Percentiles rank a stretch among this genome's conserved stretches.
phyloP scores from a whole-genome alignment of 1,140 invertebrate species.

The Drosophila elegans region DNA sequence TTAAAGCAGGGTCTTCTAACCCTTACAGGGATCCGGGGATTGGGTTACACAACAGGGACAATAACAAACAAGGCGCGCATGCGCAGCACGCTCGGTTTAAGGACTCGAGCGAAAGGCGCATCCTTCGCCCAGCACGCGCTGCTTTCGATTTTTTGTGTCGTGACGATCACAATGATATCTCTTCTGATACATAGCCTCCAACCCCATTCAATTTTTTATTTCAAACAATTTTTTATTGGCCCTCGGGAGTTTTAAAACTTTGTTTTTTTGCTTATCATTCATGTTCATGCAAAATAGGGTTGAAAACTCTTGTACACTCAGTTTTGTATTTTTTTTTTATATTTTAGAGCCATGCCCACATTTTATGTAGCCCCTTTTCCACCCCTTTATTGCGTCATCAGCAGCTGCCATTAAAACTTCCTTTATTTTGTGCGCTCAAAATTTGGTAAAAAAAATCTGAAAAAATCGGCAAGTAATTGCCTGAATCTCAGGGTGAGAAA shows the following conservation, averaged over 20 bases:
- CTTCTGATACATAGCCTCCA: constrained; percentile 22
- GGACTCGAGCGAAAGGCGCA: constrained; percentile 30
- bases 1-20: constrained; percentile 39
- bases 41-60: constrained; percentile 71
- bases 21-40: constrained; percentile 58
- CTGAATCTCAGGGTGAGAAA: constrained; percentile 28
- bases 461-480: constrained; percentile 53
- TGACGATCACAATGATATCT: constrained; percentile 66
- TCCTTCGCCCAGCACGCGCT: constrained; percentile 68
- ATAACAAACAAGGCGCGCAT: constrained; percentile 56
- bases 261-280: constrained; percentile 61
- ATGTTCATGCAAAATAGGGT: constrained; percentile 74
- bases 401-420: constrained; percentile 62
- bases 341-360: constrained; percentile 44
- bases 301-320: constrained; percentile 50
- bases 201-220: constrained; percentile 30
- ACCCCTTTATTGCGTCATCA: constrained; percentile 58
- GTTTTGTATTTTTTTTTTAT: constrained; percentile 23
- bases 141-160: constrained; percentile 27
- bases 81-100: constrained; percentile 63
- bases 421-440: constrained; percentile 58
- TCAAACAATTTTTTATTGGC: constrained; percentile 58
- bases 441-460: constrained; percentile 54
- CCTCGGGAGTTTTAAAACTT: constrained; percentile 41
- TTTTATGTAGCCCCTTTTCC: constrained; percentile 50